phyloP scores from a whole-genome alignment of 1,140 invertebrate species.

The Cephus cinctus region DNA sequence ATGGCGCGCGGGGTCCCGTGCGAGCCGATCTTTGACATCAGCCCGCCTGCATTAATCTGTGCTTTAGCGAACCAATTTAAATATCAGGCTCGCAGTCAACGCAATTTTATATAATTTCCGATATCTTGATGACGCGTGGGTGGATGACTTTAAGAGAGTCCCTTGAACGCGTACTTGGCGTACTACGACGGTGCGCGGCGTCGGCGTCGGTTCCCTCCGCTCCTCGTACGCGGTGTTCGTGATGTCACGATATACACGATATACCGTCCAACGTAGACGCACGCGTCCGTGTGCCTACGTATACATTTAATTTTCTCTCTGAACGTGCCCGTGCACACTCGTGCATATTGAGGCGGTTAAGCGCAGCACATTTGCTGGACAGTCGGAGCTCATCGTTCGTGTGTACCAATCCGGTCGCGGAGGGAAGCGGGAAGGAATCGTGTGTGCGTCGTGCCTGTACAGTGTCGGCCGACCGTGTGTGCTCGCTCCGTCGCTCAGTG shows the following conservation, averaged over 20 bases:
- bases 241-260: conserved; percentile 5
- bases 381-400: too few relatives aligned
- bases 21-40: background rate
- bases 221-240: conserved; percentile 13
- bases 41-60: conserved; percentile 49
- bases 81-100: conserved; percentile 55
- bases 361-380: too few relatives aligned
- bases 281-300: too few relatives aligned
- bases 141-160: conserved; percentile 48
- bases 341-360: too few relatives aligned
- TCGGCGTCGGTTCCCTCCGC: conserved; percentile 22
- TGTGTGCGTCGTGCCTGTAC: too few relatives aligned
- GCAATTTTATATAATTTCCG: conserved; percentile 59
- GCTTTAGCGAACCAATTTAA: conserved; percentile 58
- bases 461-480: too few relatives aligned
- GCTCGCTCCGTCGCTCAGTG: conserved; percentile 5
- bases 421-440: too few relatives aligned
- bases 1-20: background rate
- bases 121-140: conserved; percentile 50
- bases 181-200: conserved; percentile 20
- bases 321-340: too few relatives aligned
- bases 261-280: too few relatives aligned
- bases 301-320: too few relatives aligned
- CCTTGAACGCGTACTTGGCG: conserved; percentile 29
- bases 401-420: too few relatives aligned